Percentiles rank a stretch among this genome's conserved stretches.
phyloP scores from a whole-genome alignment of 2,113 vertebrate species.

The Pristiophorus japonicus region DNA sequence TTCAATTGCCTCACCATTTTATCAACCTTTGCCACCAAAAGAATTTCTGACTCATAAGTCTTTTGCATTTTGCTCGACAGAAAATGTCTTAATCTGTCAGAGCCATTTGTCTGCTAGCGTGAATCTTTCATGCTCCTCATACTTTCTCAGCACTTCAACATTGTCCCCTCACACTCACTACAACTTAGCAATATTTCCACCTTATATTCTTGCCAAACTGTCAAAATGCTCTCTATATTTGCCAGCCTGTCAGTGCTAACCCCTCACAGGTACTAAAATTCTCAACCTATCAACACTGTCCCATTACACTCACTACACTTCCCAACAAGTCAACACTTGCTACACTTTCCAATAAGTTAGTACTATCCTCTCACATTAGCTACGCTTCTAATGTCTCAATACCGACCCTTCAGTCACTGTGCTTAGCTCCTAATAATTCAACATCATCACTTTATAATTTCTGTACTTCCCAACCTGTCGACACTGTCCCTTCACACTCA shows the following conservation, averaged over 20 bases:
- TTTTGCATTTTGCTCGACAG: not conserved
- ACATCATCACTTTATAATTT: not conserved
- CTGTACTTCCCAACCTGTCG: not conserved
- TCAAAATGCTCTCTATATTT: not conserved
- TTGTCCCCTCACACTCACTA: not conserved
- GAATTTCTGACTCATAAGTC: not conserved
- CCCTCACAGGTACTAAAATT: not conserved
- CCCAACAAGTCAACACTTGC: not conserved
- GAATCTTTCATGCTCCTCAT: not conserved
- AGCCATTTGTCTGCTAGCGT: not conserved
- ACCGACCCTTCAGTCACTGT: not conserved
- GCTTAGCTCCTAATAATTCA: not conserved
- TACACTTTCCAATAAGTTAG: not conserved
- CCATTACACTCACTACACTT: not conserved
- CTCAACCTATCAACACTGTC: not conserved
- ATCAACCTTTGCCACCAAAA: not conserved
- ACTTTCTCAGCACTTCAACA: not conserved
- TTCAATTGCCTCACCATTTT: not conserved
- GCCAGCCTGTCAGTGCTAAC: not conserved
- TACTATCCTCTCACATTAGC: not conserved
- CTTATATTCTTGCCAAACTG: not conserved
- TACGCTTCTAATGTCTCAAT: not conserved
- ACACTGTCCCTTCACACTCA: constrained; percentile 8
- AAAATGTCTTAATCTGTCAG: not conserved
- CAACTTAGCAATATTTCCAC: not conserved